phyloP scores from a whole-genome alignment of 2,113 vertebrate species.

The Osmerus eperlanus region DNA sequence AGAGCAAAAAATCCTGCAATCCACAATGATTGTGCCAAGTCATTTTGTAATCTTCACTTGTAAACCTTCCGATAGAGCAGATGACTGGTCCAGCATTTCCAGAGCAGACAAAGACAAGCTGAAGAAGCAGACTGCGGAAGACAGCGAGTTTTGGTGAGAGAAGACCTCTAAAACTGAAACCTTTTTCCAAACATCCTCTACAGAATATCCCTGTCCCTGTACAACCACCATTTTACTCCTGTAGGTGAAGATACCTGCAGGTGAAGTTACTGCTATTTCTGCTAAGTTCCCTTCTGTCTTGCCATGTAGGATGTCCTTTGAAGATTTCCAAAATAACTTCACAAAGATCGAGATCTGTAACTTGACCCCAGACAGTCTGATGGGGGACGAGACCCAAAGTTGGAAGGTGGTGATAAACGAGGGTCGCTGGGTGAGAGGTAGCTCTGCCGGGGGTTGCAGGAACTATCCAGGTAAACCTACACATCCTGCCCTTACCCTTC shows the following conservation, averaged over 20 bases:
- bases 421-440: constrained; percentile 95
- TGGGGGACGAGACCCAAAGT: constrained; percentile 80
- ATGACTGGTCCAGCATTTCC: constrained; percentile 84
- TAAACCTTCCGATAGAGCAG: constrained; percentile 68
- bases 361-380: constrained; percentile 88
- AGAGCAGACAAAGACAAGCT: constrained; percentile 80
- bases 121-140: constrained; percentile 79
- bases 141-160: constrained; percentile 93
- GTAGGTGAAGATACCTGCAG: too few relatives aligned
- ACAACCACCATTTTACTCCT: neutral
- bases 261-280: constrained; percentile 1
- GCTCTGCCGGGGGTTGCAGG: constrained; percentile 94
- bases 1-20: too few relatives aligned
- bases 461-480: constrained; percentile 82
- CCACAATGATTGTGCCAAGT: neutral
- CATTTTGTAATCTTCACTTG: too few relatives aligned
- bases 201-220: too few relatives aligned
- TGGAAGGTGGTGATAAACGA: constrained; percentile 92
- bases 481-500: neutral
- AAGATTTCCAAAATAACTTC: constrained; percentile 87
- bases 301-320: constrained; percentile 86
- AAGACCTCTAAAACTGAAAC: neutral
- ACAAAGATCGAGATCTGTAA: constrained; percentile 98
- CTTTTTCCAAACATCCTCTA: neutral
- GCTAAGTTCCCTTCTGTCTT: constrained; percentile 10